Conservation (phyloP, 2,888 invertebrate species). For the Caenorhabditis doughertyi region DNA sequence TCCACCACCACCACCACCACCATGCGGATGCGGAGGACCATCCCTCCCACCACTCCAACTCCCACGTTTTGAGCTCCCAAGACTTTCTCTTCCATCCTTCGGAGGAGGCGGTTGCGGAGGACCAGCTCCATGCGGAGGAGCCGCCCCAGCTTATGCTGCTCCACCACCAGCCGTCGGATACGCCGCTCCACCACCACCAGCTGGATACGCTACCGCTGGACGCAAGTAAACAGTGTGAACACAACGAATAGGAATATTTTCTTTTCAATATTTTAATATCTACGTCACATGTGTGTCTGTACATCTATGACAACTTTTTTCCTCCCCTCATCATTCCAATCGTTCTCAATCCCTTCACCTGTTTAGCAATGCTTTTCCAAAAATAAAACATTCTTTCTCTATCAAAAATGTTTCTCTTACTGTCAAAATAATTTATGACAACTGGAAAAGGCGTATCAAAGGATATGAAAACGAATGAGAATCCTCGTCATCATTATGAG, state of each 20-base stretch:
- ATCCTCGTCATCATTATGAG: too few species aligned
- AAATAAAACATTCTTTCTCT: neutral
- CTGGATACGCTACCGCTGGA: constrained; percentile 65
- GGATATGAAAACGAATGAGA: too few species aligned
- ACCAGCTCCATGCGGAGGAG: constrained; percentile 64
- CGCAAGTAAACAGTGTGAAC: constrained; percentile 51
- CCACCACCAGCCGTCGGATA: constrained; percentile 58
- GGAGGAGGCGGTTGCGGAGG: constrained; percentile 72
- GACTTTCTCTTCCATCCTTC: constrained; percentile 63
- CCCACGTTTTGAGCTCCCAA: constrained; percentile 57
- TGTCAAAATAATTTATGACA: neutral
- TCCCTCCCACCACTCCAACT: constrained; percentile 69
- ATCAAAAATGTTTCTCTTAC: neutral
- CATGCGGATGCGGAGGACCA: constrained; percentile 71
- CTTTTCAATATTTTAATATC: constrained; percentile 20
- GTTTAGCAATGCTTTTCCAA: constrained; percentile 27
- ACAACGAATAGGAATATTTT: constrained; percentile 27
- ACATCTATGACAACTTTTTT: constrained; percentile 45
- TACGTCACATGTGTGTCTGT: constrained; percentile 47
- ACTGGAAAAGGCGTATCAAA: too few species aligned
- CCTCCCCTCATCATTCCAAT: constrained; percentile 46
- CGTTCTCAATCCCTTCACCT: constrained; percentile 44
- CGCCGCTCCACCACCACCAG: constrained; percentile 66
- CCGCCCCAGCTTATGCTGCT: constrained; percentile 57
- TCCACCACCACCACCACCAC: constrained; percentile 69